Conservation (phyloP, 2,888 invertebrate genomes). For the Microdon myrmicae region DNA sequence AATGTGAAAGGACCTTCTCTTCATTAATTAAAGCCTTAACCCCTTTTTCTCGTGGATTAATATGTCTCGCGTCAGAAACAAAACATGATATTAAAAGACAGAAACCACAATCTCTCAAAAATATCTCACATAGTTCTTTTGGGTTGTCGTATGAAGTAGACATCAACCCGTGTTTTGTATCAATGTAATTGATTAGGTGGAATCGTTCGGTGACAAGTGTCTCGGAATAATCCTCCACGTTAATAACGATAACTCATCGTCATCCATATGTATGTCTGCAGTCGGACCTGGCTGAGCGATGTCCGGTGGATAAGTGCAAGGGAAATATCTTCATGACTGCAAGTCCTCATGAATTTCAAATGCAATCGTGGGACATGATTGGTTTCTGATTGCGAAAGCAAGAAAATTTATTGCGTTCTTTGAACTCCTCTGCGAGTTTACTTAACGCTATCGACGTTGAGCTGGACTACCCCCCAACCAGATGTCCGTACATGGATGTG, state of each 20-base stretch:
- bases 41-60: no score
- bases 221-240: conserved; percentile 3
- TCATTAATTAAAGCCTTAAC: no score
- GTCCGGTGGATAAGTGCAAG: not conserved
- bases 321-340: not conserved
- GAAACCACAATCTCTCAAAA: no score
- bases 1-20: no score
- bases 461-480: not conserved
- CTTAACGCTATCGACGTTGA: not conserved
- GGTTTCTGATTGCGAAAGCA: not conserved
- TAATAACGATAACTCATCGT: conserved; percentile 4
- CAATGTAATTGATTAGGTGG: conserved; percentile 17
- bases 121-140: no score
- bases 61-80: no score
- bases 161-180: no score
- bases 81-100: no score
- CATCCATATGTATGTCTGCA: conserved; percentile 4
- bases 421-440: conserved; percentile 8
- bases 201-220: conserved; percentile 14
- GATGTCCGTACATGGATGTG: not conserved
- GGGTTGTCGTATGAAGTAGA: no score
- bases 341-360: conserved; percentile 19
- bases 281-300: not conserved
- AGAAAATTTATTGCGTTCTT: conserved; percentile 9
- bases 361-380: conserved; percentile 4